Conservation (phyloP, 2,797 vertebrate genomes). For the Myiotriccus ornatus region DNA sequence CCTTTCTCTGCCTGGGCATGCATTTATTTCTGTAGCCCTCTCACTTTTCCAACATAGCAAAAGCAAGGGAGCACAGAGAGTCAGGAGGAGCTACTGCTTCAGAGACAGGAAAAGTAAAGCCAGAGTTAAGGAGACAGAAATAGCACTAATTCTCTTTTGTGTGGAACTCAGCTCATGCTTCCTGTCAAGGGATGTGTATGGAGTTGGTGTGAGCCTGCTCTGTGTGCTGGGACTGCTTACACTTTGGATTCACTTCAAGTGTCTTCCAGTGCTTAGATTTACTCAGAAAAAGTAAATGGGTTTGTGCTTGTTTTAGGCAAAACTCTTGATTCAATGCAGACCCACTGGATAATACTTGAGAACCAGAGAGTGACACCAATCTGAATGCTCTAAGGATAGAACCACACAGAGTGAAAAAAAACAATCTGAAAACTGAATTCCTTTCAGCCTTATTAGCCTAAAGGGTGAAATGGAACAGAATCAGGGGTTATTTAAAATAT, state of each 20-base stretch:
- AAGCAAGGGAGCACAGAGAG: not conserved
- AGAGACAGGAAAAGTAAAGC: not conserved
- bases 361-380: not conserved
- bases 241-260: not conserved
- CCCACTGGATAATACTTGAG: not conserved
- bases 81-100: not conserved
- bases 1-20: not conserved
- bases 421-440: not conserved
- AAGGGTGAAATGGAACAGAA: not conserved
- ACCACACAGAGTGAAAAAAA: not conserved
- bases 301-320: not conserved
- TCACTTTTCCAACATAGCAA: not conserved
- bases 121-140: not conserved
- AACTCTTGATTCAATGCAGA: not conserved
- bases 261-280: not conserved
- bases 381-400: not conserved
- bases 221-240: not conserved
- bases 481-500: not conserved
- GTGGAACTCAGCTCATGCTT: not conserved
- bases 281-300: not conserved
- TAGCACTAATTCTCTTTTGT: not conserved
- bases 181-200: too few species aligned
- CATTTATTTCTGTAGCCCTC: not conserved
- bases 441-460: not conserved
- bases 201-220: not conserved